Percentiles rank a stretch among this genome's conserved stretches.
phyloP scores from a whole-genome alignment of 2,113 vertebrate species.

The Serinus canaria region DNA sequence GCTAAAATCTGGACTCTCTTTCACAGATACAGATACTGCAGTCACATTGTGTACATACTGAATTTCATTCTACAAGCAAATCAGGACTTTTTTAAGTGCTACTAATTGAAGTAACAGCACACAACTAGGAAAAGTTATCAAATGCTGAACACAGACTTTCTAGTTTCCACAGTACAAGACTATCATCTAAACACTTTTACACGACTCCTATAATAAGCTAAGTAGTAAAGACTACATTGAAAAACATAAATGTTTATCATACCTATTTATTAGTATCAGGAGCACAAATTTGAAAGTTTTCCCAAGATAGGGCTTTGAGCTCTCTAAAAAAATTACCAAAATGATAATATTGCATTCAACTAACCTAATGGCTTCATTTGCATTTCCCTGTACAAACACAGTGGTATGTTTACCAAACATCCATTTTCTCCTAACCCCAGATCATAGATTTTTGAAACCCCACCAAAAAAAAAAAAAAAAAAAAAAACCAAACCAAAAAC shows the following conservation, averaged over 20 bases:
- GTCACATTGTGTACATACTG: neutral
- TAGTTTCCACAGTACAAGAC: neutral
- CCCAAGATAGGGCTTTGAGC: neutral
- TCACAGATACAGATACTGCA: neutral
- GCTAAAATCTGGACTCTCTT: neutral
- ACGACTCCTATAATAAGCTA: neutral
- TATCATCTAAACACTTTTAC: neutral
- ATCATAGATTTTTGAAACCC: neutral
- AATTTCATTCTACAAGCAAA: neutral
- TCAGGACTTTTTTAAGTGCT: neutral
- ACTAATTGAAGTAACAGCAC: neutral
- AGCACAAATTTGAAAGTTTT: slow-evolving; percentile 49
- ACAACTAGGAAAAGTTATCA: neutral
- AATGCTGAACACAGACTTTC: neutral
- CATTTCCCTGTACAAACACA: slow-evolving; percentile 68
- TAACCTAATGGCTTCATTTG: slow-evolving; percentile 62
- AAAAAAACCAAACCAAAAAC: neutral
- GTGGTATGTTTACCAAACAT: slow-evolving; percentile 60
- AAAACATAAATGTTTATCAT: neutral
- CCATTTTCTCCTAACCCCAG: slow-evolving; percentile 14
- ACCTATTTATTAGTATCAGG: neutral
- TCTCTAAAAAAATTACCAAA: neutral
- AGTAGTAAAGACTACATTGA: neutral
- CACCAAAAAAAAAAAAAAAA: neutral
- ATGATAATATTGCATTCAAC: slow-evolving; percentile 33